Conservation (phyloP, 2,888 invertebrate species). For the Amphipoea oculea region DNA sequence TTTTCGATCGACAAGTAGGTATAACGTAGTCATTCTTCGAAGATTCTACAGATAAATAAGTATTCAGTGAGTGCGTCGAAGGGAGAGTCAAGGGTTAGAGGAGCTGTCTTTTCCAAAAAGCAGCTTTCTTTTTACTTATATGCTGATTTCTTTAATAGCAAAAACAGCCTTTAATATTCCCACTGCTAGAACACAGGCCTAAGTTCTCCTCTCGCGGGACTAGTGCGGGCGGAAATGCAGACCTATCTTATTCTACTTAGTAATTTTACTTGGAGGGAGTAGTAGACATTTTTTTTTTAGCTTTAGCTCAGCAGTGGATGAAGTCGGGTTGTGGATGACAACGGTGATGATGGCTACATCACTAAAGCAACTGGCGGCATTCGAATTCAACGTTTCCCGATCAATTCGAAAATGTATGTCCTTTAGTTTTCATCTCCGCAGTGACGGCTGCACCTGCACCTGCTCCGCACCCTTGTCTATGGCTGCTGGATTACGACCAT, state of each 20-base stretch:
- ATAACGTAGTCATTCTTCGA: background rate
- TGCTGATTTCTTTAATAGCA: too few relatives aligned
- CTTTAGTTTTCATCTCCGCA: constrained; percentile 16
- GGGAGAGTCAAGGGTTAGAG: background rate
- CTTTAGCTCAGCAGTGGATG: background rate
- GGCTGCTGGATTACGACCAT: constrained; percentile 14
- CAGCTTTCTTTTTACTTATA: background rate
- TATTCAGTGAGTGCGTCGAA: background rate
- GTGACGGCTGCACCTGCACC: constrained; percentile 54
- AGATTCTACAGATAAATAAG: background rate
- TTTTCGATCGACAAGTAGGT: background rate
- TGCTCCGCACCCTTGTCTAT: constrained; percentile 57
- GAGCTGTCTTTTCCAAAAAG: background rate
- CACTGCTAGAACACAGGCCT: background rate
- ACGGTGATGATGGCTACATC: background rate
- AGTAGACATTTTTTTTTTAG: background rate
- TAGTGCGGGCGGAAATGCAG: background rate
- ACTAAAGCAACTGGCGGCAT: background rate
- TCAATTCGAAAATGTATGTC: background rate
- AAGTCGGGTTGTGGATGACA: too few relatives aligned
- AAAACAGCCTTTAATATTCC: background rate
- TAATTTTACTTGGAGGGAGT: background rate
- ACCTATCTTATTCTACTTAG: background rate
- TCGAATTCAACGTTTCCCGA: background rate
- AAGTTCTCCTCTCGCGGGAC: background rate